phyloP scores from a whole-genome alignment of 2,113 vertebrate species.

The Tonatia bakeri region DNA sequence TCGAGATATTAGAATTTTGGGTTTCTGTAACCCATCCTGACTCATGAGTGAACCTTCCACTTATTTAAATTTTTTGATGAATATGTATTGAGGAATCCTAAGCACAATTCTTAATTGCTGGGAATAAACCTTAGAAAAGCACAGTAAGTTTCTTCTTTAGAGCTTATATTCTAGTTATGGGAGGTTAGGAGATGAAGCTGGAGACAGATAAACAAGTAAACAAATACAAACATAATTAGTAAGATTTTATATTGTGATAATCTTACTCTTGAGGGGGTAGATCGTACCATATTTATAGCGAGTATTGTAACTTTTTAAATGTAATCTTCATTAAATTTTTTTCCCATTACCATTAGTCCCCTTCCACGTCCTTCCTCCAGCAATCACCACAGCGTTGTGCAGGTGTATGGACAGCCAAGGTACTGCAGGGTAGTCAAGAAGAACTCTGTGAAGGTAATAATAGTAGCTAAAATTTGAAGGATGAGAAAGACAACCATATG shows the following conservation, averaged over 20 bases:
- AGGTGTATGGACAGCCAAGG: no score
- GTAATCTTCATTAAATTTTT: background rate
- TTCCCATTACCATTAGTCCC: no score
- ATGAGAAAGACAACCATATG: background rate
- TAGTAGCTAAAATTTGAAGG: background rate
- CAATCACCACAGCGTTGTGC: no score
- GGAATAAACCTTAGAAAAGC: background rate
- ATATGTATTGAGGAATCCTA: background rate
- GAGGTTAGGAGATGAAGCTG: background rate
- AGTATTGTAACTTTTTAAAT: background rate
- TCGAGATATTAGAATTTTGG: background rate
- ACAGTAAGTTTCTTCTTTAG: background rate
- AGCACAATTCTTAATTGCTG: background rate
- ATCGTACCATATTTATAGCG: background rate
- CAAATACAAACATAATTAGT: background rate
- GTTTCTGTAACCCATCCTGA: background rate
- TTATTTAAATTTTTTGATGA: background rate
- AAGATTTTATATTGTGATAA: constrained; percentile 14
- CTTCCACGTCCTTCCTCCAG: no score
- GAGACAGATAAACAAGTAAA: background rate
- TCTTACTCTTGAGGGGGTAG: background rate
- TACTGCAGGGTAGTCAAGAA: background rate
- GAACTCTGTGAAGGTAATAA: background rate
- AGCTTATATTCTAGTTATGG: background rate
- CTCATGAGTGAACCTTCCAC: background rate